Evolutionary conservation across 2,888 invertebrate genomes (phyloP).

Genomic region (Leptinotarsa juncta): DNA sequence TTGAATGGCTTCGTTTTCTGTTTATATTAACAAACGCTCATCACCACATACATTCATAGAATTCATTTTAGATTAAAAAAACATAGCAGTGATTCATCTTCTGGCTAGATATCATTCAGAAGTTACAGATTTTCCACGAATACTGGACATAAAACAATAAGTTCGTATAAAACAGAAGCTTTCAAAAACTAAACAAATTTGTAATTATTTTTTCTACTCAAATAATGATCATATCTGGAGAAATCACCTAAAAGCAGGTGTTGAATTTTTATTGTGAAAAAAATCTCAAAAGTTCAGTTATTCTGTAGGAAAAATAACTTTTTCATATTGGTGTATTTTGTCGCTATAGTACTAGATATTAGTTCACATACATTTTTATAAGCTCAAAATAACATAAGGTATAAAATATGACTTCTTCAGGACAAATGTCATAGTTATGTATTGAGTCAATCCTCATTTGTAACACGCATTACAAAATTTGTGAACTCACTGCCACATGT

Average conservation of each 20-base stretch:
- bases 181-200: background rate
- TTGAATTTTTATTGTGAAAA: background rate
- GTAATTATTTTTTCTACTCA: background rate
- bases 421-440: background rate
- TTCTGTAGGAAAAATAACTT: slow-evolving; percentile 15
- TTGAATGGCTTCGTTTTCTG: too few relatives aligned
- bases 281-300: background rate
- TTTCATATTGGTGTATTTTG: slow-evolving; percentile 13
- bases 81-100: background rate
- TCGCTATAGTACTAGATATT: background rate
- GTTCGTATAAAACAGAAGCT: background rate
- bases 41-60: too few relatives aligned
- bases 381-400: slow-evolving; percentile 24
- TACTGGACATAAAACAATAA: background rate
- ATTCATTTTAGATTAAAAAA: background rate
- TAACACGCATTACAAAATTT: slow-evolving; percentile 21
- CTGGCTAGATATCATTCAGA: background rate
- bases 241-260: background rate
- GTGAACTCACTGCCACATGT: slow-evolving; percentile 42
- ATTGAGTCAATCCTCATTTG: slow-evolving; percentile 16
- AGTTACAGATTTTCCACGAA: background rate
- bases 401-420: background rate
- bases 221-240: background rate
- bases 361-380: slow-evolving; percentile 26
- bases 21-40: too few relatives aligned